phyloP scores from a whole-genome alignment of 2,113 vertebrate species.

The Sinocyclocheilus rhinocerous region DNA sequence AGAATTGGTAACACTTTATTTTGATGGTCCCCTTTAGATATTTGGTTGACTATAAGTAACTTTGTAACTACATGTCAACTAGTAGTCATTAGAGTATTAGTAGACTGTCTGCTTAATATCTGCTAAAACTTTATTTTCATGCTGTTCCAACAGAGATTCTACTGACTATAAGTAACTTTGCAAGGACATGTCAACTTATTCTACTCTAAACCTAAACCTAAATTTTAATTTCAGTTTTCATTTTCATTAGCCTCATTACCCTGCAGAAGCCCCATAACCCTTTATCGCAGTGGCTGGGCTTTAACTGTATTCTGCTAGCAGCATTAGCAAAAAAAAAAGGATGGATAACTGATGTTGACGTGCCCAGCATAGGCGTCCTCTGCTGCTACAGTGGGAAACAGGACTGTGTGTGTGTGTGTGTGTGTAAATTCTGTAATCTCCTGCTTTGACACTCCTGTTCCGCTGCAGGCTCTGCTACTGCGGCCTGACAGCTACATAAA shows the following conservation, averaged over 20 bases:
- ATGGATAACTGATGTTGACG: conserved; percentile 43
- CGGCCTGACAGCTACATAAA: conserved; percentile 25
- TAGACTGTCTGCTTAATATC: too few species aligned
- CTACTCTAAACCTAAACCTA: too few species aligned
- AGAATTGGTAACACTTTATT: too few species aligned
- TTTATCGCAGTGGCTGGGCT: neutral
- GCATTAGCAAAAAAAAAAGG: conserved; percentile 22
- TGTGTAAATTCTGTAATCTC: conserved; percentile 21
- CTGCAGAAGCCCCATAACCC: neutral
- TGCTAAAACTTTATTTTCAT: too few species aligned
- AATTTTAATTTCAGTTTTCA: too few species aligned
- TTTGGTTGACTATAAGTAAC: too few species aligned
- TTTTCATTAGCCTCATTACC: neutral
- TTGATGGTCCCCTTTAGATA: too few species aligned
- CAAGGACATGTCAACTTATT: too few species aligned
- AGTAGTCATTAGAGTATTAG: too few species aligned
- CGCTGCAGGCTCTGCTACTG: neutral
- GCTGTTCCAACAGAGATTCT: too few species aligned
- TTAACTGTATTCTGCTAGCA: neutral
- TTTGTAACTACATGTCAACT: too few species aligned
- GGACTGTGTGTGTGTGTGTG: neutral
- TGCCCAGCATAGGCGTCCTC: conserved; percentile 12
- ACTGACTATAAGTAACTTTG: too few species aligned
- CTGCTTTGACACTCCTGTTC: conserved; percentile 15
- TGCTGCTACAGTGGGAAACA: neutral